Evolutionary conservation across 2,888 invertebrate species (phyloP).

Genomic region (Tenthredo amoena): DNA sequence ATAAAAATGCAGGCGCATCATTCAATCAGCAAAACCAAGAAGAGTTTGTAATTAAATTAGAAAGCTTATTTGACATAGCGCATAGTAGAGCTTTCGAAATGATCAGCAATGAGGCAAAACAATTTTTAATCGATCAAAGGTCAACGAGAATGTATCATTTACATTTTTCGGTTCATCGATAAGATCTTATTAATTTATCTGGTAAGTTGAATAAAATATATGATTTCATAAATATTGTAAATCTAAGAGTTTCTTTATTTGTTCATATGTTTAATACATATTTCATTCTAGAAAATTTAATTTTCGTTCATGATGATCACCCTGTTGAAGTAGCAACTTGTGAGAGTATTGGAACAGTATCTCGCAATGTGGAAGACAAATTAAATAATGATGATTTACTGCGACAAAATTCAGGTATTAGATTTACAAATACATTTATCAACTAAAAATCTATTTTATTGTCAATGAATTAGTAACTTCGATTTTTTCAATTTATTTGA

Average conservation of each 20-base stretch:
- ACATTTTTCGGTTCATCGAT: background rate
- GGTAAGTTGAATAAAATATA: background rate
- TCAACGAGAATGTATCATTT: conserved; percentile 31
- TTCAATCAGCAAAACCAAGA: conserved; percentile 23
- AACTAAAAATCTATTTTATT: background rate
- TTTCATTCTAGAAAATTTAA: background rate
- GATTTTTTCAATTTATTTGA: too few relatives aligned
- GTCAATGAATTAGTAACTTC: too few relatives aligned
- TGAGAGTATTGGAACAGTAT: background rate
- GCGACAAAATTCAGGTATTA: background rate
- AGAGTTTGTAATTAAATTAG: conserved; percentile 20
- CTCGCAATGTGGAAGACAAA: background rate
- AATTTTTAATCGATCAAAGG: conserved; percentile 48
- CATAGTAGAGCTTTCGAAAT: conserved; percentile 40
- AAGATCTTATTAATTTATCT: background rate
- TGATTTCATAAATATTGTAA: background rate
- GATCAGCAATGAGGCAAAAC: conserved; percentile 20
- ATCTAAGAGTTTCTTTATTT: too few relatives aligned
- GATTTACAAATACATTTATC: background rate
- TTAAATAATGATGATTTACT: background rate
- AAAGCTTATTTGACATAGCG: conserved; percentile 50
- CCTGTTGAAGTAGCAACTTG: background rate
- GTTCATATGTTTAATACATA: too few relatives aligned
- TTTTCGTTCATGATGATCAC: background rate
- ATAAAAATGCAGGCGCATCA: conserved; percentile 20